Evolutionary conservation across 1,140 invertebrate species (phyloP).

Genomic region (Tetragnatha versicolor): DNA sequence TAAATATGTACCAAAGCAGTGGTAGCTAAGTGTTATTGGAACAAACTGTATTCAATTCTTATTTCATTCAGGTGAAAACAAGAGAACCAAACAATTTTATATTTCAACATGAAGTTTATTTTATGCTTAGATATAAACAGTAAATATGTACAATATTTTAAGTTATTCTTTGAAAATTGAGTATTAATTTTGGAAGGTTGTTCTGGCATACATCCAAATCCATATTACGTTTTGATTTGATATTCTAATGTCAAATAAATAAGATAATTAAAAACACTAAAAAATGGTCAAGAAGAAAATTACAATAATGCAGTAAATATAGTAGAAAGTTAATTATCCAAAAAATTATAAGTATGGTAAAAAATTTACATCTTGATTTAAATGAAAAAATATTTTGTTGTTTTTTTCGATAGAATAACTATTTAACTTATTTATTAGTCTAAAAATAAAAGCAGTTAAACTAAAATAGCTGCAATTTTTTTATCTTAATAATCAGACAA

Average conservation of each 20-base stretch:
- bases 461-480: neutral
- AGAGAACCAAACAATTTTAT: neutral
- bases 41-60: neutral
- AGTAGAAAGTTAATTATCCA: neutral
- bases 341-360: neutral
- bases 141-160: slow-evolving; percentile 51
- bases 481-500: neutral
- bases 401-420: no score
- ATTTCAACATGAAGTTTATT: slow-evolving; percentile 55
- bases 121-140: slow-evolving; percentile 49
- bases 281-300: neutral
- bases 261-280: slow-evolving; percentile 9
- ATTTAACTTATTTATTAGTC: no score
- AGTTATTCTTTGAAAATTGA: slow-evolving; percentile 27
- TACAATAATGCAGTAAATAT: neutral
- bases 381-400: neutral
- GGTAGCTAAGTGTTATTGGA: no score
- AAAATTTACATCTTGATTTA: neutral
- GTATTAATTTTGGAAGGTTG: neutral
- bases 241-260: neutral
- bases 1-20: no score
- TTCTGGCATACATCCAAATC: neutral
- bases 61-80: neutral
- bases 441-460: no score
- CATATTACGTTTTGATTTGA: slow-evolving; percentile 16